Conservation (phyloP, 1,140 invertebrate species). For the Drosophila auraria region DNA sequence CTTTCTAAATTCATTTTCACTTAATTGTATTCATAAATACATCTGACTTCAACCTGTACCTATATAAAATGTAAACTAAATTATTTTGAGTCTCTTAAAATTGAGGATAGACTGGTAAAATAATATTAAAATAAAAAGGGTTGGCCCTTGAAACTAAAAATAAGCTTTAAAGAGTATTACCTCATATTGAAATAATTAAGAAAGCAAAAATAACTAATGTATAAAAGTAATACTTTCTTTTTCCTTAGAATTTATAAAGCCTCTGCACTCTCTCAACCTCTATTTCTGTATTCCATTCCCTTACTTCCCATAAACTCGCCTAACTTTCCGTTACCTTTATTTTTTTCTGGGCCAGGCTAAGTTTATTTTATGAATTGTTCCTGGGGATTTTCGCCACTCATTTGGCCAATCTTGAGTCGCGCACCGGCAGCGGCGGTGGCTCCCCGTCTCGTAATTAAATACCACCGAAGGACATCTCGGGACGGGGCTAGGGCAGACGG, state of each 20-base stretch:
- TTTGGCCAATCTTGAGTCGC: constrained; percentile 24
- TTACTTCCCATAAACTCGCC: neutral
- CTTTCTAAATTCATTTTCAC: too few relatives aligned
- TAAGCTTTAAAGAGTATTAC: too few relatives aligned
- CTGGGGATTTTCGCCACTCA: constrained; percentile 21
- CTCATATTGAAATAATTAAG: neutral
- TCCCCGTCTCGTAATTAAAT: constrained; percentile 58
- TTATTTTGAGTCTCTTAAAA: neutral
- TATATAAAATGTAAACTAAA: too few relatives aligned
- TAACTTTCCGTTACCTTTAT: constrained; percentile 24
- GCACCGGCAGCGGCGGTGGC: constrained; percentile 24
- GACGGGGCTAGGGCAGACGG: constrained; percentile 13
- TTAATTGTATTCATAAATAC: too few relatives aligned
- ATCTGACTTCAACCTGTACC: too few relatives aligned
- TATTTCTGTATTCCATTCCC: neutral
- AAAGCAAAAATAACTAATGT: neutral
- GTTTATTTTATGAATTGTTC: constrained; percentile 18
- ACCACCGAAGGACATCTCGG: constrained; percentile 27
- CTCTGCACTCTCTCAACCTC: neutral
- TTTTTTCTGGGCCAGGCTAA: constrained; percentile 4
- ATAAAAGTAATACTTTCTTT: neutral
- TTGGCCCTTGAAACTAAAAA: neutral
- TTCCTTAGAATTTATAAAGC: neutral
- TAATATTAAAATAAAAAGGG: neutral
- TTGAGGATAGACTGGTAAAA: neutral